Evolutionary conservation across 2,113 vertebrate genomes (phyloP).

Genomic region (Pituophis catenifer): DNA sequence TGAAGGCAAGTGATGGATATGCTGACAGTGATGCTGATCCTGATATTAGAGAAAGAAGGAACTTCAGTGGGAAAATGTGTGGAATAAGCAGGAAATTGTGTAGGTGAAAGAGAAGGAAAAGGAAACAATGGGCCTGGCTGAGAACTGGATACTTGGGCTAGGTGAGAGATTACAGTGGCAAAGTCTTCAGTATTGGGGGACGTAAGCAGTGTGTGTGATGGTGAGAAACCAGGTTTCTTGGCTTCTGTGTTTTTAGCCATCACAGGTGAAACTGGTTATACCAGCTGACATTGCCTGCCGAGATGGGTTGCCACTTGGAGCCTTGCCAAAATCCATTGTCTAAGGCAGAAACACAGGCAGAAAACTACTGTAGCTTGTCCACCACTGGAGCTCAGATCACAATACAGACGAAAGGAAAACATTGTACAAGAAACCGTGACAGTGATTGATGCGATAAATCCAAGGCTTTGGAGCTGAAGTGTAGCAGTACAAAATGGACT

Average conservation of each 20-base stretch:
- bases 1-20: neutral
- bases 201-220: neutral
- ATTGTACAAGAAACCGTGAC: neutral
- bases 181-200: neutral
- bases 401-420: neutral
- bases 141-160: neutral
- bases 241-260: neutral
- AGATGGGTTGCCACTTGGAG: neutral
- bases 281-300: neutral
- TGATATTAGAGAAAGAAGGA: neutral
- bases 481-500: neutral
- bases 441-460: neutral
- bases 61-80: neutral
- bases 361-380: neutral
- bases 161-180: neutral
- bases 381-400: neutral
- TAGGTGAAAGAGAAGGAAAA: neutral
- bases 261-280: neutral
- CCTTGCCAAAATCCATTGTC: neutral
- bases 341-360: neutral
- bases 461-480: neutral
- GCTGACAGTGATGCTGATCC: neutral
- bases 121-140: neutral
- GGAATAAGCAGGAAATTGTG: neutral
- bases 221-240: neutral